These are phyloP conservation scores for Heliconius ethilla DNA, from an alignment of 2,888 invertebrate genomes.

Conservation along the genomic window DNA sequence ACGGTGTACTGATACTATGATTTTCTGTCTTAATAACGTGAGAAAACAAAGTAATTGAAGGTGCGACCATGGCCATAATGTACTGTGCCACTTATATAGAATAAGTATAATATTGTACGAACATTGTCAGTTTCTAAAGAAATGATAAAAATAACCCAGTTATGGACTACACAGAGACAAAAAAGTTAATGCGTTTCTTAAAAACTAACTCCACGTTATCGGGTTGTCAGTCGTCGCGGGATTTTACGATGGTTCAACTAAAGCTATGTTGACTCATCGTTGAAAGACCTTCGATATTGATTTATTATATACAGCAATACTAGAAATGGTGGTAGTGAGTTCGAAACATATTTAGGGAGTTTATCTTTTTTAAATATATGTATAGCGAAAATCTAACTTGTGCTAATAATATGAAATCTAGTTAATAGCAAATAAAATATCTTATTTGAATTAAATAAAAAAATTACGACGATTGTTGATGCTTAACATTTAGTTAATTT, in stretches of 20 bases:
- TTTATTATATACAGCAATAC: constrained; percentile 40
- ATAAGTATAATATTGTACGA: background rate
- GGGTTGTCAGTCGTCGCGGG: constrained; percentile 66
- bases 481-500: too few relatives aligned
- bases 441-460: too few relatives aligned
- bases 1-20: too few relatives aligned
- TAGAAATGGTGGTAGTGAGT: background rate
- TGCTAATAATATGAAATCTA: too few relatives aligned
- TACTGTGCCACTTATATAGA: background rate
- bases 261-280: constrained; percentile 50
- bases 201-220: constrained; percentile 73
- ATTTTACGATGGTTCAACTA: constrained; percentile 56
- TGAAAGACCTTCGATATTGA: constrained; percentile 46
- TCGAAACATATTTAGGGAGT: background rate
- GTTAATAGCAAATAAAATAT: too few relatives aligned
- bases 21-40: too few relatives aligned
- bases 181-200: constrained; percentile 72
- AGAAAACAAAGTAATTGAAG: background rate
- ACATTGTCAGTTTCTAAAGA: constrained; percentile 31
- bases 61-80: background rate
- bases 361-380: background rate
- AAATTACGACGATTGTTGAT: too few relatives aligned
- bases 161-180: constrained; percentile 50
- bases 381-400: too few relatives aligned
- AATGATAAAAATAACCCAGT: constrained; percentile 46